Evolutionary conservation across 1,140 invertebrate species (phyloP).

Genomic region (Limonius californicus): DNA sequence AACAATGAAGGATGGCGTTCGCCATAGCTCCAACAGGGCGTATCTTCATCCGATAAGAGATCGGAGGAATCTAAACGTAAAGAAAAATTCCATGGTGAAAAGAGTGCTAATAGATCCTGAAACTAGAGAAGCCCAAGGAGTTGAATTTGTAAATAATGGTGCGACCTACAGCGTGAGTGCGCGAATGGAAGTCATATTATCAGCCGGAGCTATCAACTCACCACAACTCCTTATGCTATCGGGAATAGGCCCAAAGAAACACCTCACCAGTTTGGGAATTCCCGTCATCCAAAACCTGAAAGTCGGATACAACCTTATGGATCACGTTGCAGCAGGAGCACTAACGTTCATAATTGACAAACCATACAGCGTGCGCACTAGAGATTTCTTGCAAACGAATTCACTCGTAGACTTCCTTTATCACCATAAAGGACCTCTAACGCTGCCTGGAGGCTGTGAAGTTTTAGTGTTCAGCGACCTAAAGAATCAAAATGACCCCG

Average conservation of each 20-base stretch:
- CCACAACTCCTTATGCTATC: slow-evolving; percentile 78
- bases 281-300: slow-evolving; percentile 63
- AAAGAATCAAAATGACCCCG: slow-evolving; percentile 53
- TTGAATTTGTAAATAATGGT: slow-evolving; percentile 57
- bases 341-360: slow-evolving; percentile 63
- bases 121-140: slow-evolving; percentile 60
- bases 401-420: slow-evolving; percentile 50
- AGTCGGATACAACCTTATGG: slow-evolving; percentile 77
- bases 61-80: slow-evolving; percentile 62
- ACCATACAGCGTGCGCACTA: slow-evolving; percentile 39
- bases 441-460: slow-evolving; percentile 77
- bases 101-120: slow-evolving; percentile 68
- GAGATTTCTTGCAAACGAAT: slow-evolving; percentile 31
- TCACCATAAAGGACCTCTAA: slow-evolving; percentile 63
- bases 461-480: slow-evolving; percentile 64
- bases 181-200: slow-evolving; percentile 71
- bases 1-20: slow-evolving; percentile 60
- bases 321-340: slow-evolving; percentile 69
- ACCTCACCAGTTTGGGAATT: slow-evolving; percentile 58
- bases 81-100: slow-evolving; percentile 61
- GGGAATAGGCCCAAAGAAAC: slow-evolving; percentile 69
- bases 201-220: slow-evolving; percentile 69
- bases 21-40: slow-evolving; percentile 71
- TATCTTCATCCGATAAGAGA: slow-evolving; percentile 64
- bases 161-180: slow-evolving; percentile 56